A percentile compares a stretch with the other conserved stretches of the same genome.
phyloP scores from a whole-genome alignment of 2,888 invertebrate genomes.

The Hemicrepidius hirtus region DNA sequence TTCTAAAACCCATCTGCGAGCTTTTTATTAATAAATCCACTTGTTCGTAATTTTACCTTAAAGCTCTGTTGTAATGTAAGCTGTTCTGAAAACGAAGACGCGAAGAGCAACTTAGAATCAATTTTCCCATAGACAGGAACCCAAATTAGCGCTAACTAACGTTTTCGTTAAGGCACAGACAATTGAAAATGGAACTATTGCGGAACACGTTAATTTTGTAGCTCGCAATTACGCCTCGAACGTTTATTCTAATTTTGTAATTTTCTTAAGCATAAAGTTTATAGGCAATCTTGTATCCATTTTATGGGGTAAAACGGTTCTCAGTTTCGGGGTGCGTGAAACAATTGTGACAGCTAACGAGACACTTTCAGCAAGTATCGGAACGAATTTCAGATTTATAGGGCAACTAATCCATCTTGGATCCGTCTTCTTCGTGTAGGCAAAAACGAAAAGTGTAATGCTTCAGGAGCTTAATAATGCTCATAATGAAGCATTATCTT shows the following conservation, averaged over 20 bases:
- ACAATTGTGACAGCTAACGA: not conserved
- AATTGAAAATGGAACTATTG: conserved; percentile 8
- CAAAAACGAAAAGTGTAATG: not conserved
- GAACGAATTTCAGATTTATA: conserved; percentile 1
- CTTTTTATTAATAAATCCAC: not conserved
- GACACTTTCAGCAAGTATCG: conserved; percentile 2
- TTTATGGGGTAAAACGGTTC: conserved; percentile 15
- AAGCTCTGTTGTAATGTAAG: not conserved
- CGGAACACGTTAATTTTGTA: conserved; percentile 17
- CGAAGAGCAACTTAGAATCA: not conserved
- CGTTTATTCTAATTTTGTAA: conserved; percentile 18
- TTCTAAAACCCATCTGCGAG: too few species aligned
- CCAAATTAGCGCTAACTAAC: conserved; percentile 11
- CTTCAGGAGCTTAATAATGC: too few species aligned
- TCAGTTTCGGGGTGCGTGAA: conserved; percentile 2
- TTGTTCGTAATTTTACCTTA: not conserved
- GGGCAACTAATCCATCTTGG: conserved; percentile 1
- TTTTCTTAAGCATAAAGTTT: conserved; percentile 17
- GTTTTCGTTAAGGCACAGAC: conserved; percentile 6
- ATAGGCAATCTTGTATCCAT: conserved; percentile 10
- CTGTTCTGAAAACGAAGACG: not conserved
- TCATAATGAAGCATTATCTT: too few species aligned
- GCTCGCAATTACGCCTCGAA: conserved; percentile 16
- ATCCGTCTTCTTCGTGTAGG: not conserved
- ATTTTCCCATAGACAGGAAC: not conserved